Conservation (phyloP, 2,888 invertebrate species). For the Aromia moschata region DNA sequence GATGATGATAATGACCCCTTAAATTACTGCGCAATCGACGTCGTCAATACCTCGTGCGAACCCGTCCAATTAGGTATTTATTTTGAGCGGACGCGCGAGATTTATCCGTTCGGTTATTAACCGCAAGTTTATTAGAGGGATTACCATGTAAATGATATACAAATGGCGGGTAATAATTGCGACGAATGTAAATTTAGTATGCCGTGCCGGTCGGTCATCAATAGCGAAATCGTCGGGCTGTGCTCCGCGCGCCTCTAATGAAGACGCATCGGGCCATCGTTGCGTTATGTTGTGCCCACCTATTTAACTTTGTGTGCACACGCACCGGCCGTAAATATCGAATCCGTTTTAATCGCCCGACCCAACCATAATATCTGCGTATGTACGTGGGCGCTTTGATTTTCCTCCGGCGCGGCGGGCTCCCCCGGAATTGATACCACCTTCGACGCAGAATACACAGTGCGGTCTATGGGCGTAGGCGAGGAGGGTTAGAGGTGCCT, state of each 20-base stretch:
- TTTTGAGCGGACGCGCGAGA: background rate
- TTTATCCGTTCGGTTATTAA: constrained; percentile 14
- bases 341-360: constrained; percentile 44
- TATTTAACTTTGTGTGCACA: constrained; percentile 40
- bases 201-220: constrained; percentile 42
- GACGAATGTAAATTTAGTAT: constrained; percentile 38
- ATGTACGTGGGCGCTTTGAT: constrained; percentile 23
- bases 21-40: too few species aligned
- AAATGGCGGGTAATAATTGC: constrained; percentile 25
- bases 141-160: constrained; percentile 34
- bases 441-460: too few species aligned
- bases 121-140: constrained; percentile 31
- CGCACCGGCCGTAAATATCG: constrained; percentile 44
- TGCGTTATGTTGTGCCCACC: constrained; percentile 42
- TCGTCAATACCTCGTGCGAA: background rate
- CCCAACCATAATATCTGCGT: constrained; percentile 39
- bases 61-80: background rate
- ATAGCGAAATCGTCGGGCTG: constrained; percentile 43
- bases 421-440: too few species aligned
- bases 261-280: constrained; percentile 47
- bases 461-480: too few species aligned
- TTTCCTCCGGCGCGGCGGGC: too few species aligned
- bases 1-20: too few species aligned
- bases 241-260: constrained; percentile 44
- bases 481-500: too few species aligned